These are phyloP conservation scores for Catharus minimus DNA, from an alignment of 2,113 vertebrate genomes.

Conservation along the genomic window DNA sequence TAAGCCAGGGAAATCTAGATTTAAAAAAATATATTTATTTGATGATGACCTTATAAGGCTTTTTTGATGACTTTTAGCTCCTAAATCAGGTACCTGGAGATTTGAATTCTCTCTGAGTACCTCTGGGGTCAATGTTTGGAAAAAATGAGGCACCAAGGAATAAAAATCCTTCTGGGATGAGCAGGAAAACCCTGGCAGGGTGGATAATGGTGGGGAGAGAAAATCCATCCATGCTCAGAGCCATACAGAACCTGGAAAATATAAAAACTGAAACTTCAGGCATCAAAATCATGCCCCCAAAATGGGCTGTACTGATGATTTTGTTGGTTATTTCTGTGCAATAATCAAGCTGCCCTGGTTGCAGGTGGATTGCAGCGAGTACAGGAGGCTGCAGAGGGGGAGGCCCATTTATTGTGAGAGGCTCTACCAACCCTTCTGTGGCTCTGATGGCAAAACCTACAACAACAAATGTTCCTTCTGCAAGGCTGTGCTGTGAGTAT, in stretches of 20 bases:
- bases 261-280: background rate
- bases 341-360: background rate
- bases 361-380: slow-evolving; percentile 61
- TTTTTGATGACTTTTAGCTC: background rate
- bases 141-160: background rate
- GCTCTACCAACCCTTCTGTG: slow-evolving; percentile 42
- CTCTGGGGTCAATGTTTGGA: background rate
- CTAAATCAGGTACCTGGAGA: background rate
- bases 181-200: background rate
- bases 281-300: background rate
- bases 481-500: slow-evolving; percentile 53
- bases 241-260: background rate
- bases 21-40: background rate
- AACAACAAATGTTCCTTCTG: slow-evolving; percentile 64
- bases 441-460: slow-evolving; percentile 57
- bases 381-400: slow-evolving; percentile 1
- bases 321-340: background rate
- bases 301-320: accelerated
- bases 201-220: background rate
- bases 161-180: background rate
- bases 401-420: slow-evolving; percentile 47
- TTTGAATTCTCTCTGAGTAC: background rate
- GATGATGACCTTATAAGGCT: background rate
- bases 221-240: background rate
- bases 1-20: background rate